Evolutionary conservation across 2,797 vertebrate genomes (phyloP), one percentile per base, ranked within the genome.

Genomic region (Clamator glandarius): DNA sequence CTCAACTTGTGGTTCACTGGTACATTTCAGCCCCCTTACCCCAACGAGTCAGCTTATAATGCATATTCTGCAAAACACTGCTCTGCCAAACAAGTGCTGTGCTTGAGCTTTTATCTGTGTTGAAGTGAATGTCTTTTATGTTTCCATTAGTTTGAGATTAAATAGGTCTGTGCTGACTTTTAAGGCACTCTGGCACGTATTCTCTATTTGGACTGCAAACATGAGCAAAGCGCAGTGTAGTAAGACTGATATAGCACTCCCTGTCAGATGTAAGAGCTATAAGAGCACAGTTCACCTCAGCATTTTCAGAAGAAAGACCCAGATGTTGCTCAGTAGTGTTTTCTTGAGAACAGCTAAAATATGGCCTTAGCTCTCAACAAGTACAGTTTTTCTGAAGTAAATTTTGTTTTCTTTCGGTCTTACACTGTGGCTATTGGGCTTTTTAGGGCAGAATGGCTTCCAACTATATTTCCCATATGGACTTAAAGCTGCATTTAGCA

Each of bases 181-280:
- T 68, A 75, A 77, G 68, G 58, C 29, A 23, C 61, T 58, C 39
- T 62, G 29, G 46, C 1, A 0, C 0, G 0, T 91, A 66, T 74
- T 48, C 72, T 90, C 84, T 93, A 48, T 93, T 92, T 95, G 82
- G n/a, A 55, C 31, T 68, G 82, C 84, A 95, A 89, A 92, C 54
- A 77, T 4, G 28, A 83, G 42, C 72, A 58, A 79, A 87, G 67
- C 33, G 18, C 1, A 0, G 8, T 70, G 68, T 84, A 75, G 46
- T 58, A 57, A 79, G 61, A 25, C 21, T 89, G 92, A 42, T 81
- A 63, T 0, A 78, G 48, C 39, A 26, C 25, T 76, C 62, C 31
- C 39, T 72, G 63, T 70, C 41, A 83, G 58, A 51, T 1, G 2
- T 29, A 41, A 58, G 68, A 80, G 28, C 58, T 62, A 24, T 42